Conservation (phyloP, 2,888 invertebrate species). For the Branchipolynoe longqiensis region DNA sequence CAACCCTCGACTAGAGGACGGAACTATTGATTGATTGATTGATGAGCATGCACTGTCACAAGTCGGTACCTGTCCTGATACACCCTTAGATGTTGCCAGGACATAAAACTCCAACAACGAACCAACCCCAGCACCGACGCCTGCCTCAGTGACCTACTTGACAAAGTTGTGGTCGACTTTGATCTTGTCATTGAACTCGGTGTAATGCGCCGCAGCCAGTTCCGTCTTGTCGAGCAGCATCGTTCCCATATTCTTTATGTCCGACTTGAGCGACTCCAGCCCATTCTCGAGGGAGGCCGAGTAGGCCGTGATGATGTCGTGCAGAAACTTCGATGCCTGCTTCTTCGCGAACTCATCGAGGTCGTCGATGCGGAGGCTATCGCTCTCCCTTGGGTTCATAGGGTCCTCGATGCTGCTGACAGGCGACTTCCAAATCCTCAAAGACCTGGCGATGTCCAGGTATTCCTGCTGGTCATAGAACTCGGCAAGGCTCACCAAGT, state of each 20-base stretch:
- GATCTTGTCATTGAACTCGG: neutral
- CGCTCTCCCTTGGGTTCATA: slow-evolving; percentile 22
- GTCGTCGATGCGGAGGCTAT: slow-evolving; percentile 29
- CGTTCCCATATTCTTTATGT: neutral
- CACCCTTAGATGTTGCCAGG: neutral
- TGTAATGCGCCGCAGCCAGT: neutral
- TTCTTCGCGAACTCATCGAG: neutral
- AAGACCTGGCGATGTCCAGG: neutral
- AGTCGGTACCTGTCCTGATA: neutral
- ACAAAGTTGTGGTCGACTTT: slow-evolving; percentile 14
- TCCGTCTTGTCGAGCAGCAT: neutral
- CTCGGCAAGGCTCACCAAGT: neutral
- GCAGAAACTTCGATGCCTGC: neutral
- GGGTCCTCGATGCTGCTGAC: slow-evolving; percentile 29
- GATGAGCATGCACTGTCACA: too few relatives aligned
- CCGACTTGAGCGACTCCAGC: neutral
- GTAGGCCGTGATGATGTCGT: neutral
- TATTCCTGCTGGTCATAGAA: neutral
- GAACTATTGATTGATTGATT: too few relatives aligned
- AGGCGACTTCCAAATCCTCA: slow-evolving; percentile 21
- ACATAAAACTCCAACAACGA: neutral
- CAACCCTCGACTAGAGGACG: too few relatives aligned
- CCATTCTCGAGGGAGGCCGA: neutral
- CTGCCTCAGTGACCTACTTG: neutral
- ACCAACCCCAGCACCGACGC: neutral